Percentiles rank a stretch among this genome's conserved stretches.
These are phyloP conservation scores for Ametastegia equiseti DNA, from an alignment of 2,888 invertebrate species.

Conservation along the genomic window DNA sequence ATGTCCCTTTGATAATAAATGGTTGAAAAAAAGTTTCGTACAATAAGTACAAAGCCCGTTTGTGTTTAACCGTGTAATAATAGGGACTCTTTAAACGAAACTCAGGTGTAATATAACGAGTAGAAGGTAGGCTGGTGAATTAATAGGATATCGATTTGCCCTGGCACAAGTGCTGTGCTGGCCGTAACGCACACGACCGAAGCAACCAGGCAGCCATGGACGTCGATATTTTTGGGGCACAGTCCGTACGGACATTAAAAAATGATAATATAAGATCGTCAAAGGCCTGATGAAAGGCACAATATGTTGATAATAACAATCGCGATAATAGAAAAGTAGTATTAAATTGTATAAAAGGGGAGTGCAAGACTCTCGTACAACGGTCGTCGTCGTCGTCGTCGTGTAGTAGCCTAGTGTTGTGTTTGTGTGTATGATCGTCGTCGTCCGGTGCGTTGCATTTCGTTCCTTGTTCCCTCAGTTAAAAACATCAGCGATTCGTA, in stretches of 20 bases:
- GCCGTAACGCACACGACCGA: conserved; percentile 58
- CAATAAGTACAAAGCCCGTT: conserved; percentile 50
- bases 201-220: conserved; percentile 70
- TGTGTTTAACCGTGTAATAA: conserved; percentile 49
- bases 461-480: conserved; percentile 36
- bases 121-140: conserved; percentile 68
- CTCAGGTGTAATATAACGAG: conserved; percentile 67
- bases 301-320: conserved; percentile 38
- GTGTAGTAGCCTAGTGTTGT: conserved; percentile 38
- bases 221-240: conserved; percentile 74
- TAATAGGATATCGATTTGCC: conserved; percentile 72
- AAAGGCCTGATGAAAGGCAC: conserved; percentile 46
- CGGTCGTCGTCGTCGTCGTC: conserved; percentile 35
- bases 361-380: conserved; percentile 40
- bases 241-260: conserved; percentile 56
- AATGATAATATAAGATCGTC: conserved; percentile 30
- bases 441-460: conserved; percentile 31
- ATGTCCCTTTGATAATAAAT: conserved; percentile 64
- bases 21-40: conserved; percentile 46
- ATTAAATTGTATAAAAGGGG: conserved; percentile 13
- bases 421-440: conserved; percentile 38
- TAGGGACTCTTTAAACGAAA: conserved; percentile 39
- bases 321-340: conserved; percentile 40
- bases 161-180: conserved; percentile 59
- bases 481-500: too few relatives aligned